Evolutionary conservation across 2,888 invertebrate genomes (phyloP).

Genomic region (Leptinotarsa peninsularis): DNA sequence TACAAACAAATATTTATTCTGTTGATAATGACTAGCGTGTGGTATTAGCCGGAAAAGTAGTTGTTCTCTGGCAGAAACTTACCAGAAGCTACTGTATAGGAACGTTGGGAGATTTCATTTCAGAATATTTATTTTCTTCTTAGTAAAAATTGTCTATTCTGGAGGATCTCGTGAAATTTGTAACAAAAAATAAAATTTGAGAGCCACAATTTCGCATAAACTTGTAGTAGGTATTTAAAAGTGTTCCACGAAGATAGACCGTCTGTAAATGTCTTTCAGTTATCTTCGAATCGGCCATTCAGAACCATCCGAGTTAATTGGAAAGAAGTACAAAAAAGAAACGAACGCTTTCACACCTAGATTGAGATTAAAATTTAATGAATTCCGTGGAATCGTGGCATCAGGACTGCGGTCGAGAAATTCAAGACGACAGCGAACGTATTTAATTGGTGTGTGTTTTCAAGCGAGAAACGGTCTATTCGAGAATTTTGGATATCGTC

Average conservation of each 20-base stretch:
- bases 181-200: too few species aligned
- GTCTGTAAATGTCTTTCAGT: background rate
- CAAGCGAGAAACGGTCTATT: background rate
- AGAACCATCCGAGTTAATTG: constrained; percentile 23
- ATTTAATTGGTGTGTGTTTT: constrained; percentile 25
- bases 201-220: background rate
- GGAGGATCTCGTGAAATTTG: too few species aligned
- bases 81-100: too few species aligned
- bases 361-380: constrained; percentile 37
- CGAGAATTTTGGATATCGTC: background rate
- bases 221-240: background rate
- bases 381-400: constrained; percentile 28
- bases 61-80: too few species aligned
- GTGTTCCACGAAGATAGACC: background rate
- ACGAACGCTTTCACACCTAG: constrained; percentile 38
- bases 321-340: constrained; percentile 29
- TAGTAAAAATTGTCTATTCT: too few species aligned
- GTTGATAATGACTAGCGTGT: too few species aligned
- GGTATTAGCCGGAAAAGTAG: too few species aligned
- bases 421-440: constrained; percentile 22
- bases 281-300: constrained; percentile 5
- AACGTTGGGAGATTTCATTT: too few species aligned
- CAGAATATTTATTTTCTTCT: too few species aligned
- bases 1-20: too few species aligned
- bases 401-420: constrained; percentile 27